Base-by-base conservation (phyloP, 1,140 invertebrate genomes). In the Bradynema listronoti region DNA sequence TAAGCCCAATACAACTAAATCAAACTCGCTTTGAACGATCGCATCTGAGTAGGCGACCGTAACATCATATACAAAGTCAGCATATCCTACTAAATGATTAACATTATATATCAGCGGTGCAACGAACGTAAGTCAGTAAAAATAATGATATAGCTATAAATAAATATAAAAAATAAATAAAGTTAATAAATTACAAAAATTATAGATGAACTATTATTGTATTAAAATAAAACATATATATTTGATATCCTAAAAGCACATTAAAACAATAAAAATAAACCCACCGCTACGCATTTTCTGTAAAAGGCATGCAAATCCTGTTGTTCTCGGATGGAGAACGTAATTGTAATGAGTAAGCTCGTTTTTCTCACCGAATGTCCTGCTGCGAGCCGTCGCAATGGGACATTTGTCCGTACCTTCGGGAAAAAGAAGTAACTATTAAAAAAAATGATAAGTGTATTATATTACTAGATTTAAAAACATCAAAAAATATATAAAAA, bases 361-460 rank as follows among this genome's bases (percentile, higher is more conserved):
- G 72, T 87, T 83, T 65, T 85, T 84, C 9, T 80, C 77, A 1
- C 88, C 89, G 80, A 84, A 90, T 45, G 80, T 80, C 66, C 89
- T 83, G 60, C 88, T 90, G 52, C 83, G 85, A 33, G 78, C 79
- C 63, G 85, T 85, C 51, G 87, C 88, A 29, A 80, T 81, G n/a
- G 80, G 79, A 19, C 87, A 88, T 25, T 90, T 80, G 78, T 91
- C 88, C 0, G 89, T 91, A 2, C 90, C 89, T 80, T 91, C 89
- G 0, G 89, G 89, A 75, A 91, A 92, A 56, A 92, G 81, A 14
- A 91, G 80, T 27, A 91, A 72, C 79, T 82, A 63, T 58, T 77
- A 72, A 51, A 33, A 4, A 30, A n/a, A n/a, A 27, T 50, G 2
- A 4, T 16, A 50, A 1, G 1, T 16, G 24, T 50, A 4, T 42